These are phyloP conservation scores for Drepana falcataria DNA, from an alignment of 2,888 invertebrate species.

Conservation along the genomic window DNA sequence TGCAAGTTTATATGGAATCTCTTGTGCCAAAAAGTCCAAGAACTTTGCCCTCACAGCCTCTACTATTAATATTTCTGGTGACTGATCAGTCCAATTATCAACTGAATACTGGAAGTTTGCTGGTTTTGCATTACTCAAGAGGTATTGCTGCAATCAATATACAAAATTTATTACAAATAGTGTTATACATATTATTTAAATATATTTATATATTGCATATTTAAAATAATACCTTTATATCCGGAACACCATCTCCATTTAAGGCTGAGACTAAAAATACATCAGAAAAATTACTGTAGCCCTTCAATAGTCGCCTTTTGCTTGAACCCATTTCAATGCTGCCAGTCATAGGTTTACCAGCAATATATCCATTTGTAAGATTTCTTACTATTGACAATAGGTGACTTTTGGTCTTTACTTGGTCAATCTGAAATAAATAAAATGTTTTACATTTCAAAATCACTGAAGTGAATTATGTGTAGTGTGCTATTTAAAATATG, in stretches of 20 bases:
- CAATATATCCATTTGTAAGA: conserved; percentile 81
- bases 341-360: conserved; percentile 56
- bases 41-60: conserved; percentile 90
- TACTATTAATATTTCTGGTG: conserved; percentile 82
- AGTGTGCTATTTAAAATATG: neutral
- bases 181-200: neutral
- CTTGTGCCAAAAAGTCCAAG: conserved; percentile 88
- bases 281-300: conserved; percentile 83
- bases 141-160: conserved; percentile 79
- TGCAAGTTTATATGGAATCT: conserved; percentile 90
- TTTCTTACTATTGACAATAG: conserved; percentile 84
- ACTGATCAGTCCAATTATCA: conserved; percentile 85
- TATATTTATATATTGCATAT: neutral
- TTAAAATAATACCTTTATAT: conserved; percentile 78
- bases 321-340: conserved; percentile 16
- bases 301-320: conserved; percentile 33
- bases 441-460: neutral
- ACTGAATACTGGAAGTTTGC: conserved; percentile 83
- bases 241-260: conserved; percentile 85
- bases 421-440: conserved; percentile 79
- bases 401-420: conserved; percentile 83
- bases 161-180: neutral
- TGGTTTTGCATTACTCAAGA: conserved; percentile 82
- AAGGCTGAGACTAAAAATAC: conserved; percentile 96
- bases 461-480: neutral